Evolutionary conservation across 2,888 invertebrate genomes (phyloP).

Genomic region (Seladonia tumulorum): DNA sequence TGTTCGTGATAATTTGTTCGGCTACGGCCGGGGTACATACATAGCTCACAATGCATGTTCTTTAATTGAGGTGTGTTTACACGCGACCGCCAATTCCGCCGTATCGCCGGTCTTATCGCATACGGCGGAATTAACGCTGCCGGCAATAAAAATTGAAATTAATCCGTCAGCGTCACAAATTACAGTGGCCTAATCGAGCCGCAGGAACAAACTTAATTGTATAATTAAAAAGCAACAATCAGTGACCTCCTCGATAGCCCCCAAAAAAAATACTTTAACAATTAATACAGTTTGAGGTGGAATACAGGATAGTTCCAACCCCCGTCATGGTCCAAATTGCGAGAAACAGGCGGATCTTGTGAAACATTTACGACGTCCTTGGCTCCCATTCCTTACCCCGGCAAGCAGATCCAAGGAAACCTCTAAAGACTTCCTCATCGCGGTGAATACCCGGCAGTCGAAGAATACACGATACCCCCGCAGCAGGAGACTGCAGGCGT

Average conservation of each 20-base stretch:
- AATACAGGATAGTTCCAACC: background rate
- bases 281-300: background rate
- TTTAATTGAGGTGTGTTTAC: constrained; percentile 63
- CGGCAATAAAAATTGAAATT: constrained; percentile 36
- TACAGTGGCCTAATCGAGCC: background rate
- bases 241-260: too few species aligned
- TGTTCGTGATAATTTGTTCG: constrained; percentile 62
- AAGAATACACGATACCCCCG: background rate
- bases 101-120: constrained; percentile 39
- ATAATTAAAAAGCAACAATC: background rate
- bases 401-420: constrained; percentile 14
- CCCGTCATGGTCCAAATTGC: background rate
- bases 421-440: constrained; percentile 24
- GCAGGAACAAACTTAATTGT: background rate
- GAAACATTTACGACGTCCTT: constrained; percentile 4
- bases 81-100: constrained; percentile 50
- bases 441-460: constrained; percentile 2
- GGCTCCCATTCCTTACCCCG: background rate
- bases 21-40: constrained; percentile 36
- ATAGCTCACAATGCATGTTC: constrained; percentile 53
- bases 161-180: constrained; percentile 22
- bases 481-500: constrained; percentile 28
- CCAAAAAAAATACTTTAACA: background rate
- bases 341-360: background rate
- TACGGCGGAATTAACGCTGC: constrained; percentile 16